phyloP scores from a whole-genome alignment of 92 coral and sea anemone genomes.

The Phenganax stokvisi region DNA sequence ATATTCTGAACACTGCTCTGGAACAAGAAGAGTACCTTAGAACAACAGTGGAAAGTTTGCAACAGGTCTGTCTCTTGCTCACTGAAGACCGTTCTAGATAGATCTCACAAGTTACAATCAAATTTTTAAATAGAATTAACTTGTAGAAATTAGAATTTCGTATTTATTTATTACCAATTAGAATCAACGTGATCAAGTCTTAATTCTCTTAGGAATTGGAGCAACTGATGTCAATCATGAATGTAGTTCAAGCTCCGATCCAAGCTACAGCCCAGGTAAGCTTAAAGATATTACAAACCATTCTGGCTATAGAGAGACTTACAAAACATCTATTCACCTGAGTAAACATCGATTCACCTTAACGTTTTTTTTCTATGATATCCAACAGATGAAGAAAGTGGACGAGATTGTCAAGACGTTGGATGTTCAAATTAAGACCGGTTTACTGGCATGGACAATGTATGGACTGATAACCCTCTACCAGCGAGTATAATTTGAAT shows the following conservation, averaged over 20 bases:
- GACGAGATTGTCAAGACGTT: conserved; percentile 75
- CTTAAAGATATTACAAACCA: no score
- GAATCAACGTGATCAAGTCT: no score
- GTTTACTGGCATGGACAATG: conserved; percentile 95
- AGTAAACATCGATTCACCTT: neutral
- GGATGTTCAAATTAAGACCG: conserved; percentile 81
- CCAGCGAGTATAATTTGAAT: neutral
- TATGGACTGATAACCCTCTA: conserved; percentile 31
- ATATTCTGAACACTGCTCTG: conserved; percentile 57
- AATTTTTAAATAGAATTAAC: neutral
- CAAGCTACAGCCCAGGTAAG: conserved; percentile 89
- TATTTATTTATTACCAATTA: neutral
- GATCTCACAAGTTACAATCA: no score
- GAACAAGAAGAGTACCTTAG: conserved; percentile 83
- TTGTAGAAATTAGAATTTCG: neutral
- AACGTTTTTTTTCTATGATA: neutral
- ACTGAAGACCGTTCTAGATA: neutral
- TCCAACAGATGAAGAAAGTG: conserved; percentile 82
- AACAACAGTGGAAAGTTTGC: conserved; percentile 69
- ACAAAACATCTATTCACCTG: neutral
- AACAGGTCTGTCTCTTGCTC: conserved; percentile 52
- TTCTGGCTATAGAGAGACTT: no score
- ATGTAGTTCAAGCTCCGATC: conserved; percentile 89
- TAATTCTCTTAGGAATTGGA: conserved; percentile 66
- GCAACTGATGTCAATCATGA: conserved; percentile 79